These are phyloP conservation scores for Cerastis rubricosa DNA, from an alignment of 2,888 invertebrate genomes.

Conservation along the genomic window DNA sequence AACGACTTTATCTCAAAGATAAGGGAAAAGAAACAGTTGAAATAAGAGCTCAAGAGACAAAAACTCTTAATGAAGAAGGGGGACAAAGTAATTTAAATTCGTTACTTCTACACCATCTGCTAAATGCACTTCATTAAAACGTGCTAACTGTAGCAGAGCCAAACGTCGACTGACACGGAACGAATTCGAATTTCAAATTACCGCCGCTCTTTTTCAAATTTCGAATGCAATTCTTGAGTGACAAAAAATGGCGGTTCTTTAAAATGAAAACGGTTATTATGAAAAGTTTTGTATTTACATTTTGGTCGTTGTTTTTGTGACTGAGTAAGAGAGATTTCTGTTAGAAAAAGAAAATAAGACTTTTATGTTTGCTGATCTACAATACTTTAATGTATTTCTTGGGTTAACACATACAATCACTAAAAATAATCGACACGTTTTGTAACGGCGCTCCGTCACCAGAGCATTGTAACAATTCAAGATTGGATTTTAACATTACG, in stretches of 20 bases:
- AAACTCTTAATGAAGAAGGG: constrained; percentile 78
- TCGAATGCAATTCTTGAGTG: constrained; percentile 75
- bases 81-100: constrained; percentile 83
- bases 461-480: too few relatives aligned
- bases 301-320: constrained; percentile 30
- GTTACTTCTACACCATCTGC: constrained; percentile 81
- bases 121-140: constrained; percentile 86
- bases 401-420: too few relatives aligned
- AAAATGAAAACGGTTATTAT: constrained; percentile 62
- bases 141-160: constrained; percentile 77
- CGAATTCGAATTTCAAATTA: constrained; percentile 84
- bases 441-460: too few relatives aligned
- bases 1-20: constrained; percentile 81
- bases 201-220: constrained; percentile 79
- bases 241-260: constrained; percentile 62
- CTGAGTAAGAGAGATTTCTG: neutral
- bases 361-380: neutral
- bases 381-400: too few relatives aligned
- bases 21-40: constrained; percentile 72
- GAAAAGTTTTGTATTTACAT: constrained; percentile 56
- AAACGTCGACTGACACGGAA: constrained; percentile 73
- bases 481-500: too few relatives aligned
- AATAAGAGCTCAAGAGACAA: constrained; percentile 72
- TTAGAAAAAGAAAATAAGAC: neutral
- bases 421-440: too few relatives aligned